Evolutionary conservation across 2,888 invertebrate genomes (phyloP), one percentile per base, ranked within the genome.

Genomic region (Rhingia campestris): DNA sequence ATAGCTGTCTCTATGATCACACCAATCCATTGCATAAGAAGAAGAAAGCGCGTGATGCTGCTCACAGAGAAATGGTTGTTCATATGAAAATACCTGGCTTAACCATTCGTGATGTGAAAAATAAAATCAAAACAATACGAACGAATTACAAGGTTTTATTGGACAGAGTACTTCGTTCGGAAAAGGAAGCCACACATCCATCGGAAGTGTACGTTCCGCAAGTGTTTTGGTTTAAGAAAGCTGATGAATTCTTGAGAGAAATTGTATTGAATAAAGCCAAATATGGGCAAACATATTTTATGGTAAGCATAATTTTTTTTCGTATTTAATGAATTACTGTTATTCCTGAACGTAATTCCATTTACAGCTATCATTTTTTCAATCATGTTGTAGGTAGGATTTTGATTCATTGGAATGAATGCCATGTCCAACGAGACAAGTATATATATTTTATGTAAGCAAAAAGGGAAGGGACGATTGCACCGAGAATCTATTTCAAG

Each of bases 71-170:
- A 12, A 79, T 79, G 7, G 5, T 72, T 5, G 14, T 2, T 14
- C 12, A 49, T 5, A 14, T 79, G 9, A 64, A 79, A 2, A 33
- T 64, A 30, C 77, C 77, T 5, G 51, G 43, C 4, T 64, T 79
- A 45, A 58, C 63, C 0, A 7, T 64, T 0, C 5, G 10, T 6
- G 72, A 79, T 59, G n/a, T 79, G 10, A 79, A 79, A 43, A 41
- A 35, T 7, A 79, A 79, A 72, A 79, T 79, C 30, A 79, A 72
- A 72, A 79, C 77, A 30, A 61, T 79, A n/a, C 63, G 77, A 33
- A 79, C 77, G n/a, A 47, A 51, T 12, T 79, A 79, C 12, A 58
- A 47, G 4, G 45, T 14, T 6, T 64, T 72, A 39, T 39, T 79
- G 9, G 45, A 54, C 1, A 64, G 56, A 35, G 37, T 79, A 2